Evolutionary conservation across 2,888 invertebrate genomes (phyloP), one percentile per base, ranked within the genome.

Genomic region (Dyspetes luteomarginatus): DNA sequence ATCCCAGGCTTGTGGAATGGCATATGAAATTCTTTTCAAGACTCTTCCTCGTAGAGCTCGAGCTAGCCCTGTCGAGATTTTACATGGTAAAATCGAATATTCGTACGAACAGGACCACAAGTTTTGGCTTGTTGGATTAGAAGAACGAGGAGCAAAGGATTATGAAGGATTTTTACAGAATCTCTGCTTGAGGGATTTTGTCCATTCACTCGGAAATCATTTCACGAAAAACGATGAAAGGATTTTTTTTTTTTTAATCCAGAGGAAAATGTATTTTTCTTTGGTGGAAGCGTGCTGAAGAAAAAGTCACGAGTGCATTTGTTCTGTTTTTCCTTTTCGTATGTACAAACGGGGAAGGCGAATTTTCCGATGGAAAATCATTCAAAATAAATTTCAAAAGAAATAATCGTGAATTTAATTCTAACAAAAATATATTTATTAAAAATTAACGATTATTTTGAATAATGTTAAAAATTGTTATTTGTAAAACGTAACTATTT

Each of bases 1-100:
- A 52, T 62, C 62, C 56, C 68, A n/a, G 50, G 22, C 55, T n/a
- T 12, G 48, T 12, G 50, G 58, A 15, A 56, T n/a, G 56, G 30
- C 15, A n/a, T 17, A 56, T 62, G 58, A 73, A 77, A 77, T 81
- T 77, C 73, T 74, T 65, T 56, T 56, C 36, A 58, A 50, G 36
- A 64, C 78, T 79, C 19, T 26, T 41, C 15, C 52, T 30, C 24
- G 28, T 15, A 30, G n/a, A 22, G 17, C 62, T 17, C 26, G 55
- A 36, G 41, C 15, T 12, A 3, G 28, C n/a, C 12, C 67, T 68
- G 68, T 30, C 19, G 71, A 68, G 64, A 64, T 77, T 56, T 62
- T 64, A 15, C 50, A 22, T 19, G 17, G 28, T 4, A 30, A 56
- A 81, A 68, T 77, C 62, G 76, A 64, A 77, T 77, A 81, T 77